Conservation (phyloP, 1,140 invertebrate genomes). For the Mamestra configurata region DNA sequence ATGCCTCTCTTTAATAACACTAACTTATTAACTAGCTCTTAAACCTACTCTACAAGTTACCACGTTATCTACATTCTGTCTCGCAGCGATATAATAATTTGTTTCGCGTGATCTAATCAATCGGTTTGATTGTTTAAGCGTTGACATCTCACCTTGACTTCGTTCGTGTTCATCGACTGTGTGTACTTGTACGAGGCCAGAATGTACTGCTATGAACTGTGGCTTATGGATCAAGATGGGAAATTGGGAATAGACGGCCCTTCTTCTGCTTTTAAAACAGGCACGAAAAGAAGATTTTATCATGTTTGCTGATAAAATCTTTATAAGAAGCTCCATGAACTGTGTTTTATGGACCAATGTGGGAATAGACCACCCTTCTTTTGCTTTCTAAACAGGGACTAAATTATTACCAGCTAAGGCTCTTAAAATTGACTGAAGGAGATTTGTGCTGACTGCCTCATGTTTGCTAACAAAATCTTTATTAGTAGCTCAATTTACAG, state of each 20-base stretch:
- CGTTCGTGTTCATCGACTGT: constrained; percentile 36
- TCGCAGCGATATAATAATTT: constrained; percentile 46
- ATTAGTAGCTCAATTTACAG: too few species aligned
- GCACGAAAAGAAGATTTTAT: too few species aligned
- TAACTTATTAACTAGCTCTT: not conserved
- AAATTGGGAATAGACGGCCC: not conserved
- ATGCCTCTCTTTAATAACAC: too few species aligned
- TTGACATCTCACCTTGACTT: constrained; percentile 71
- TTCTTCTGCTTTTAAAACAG: not conserved
- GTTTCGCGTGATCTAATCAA: constrained; percentile 51
- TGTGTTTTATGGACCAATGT: too few species aligned
- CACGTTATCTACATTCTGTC: constrained; percentile 34
- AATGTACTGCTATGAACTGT: not conserved
- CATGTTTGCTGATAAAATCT: too few species aligned
- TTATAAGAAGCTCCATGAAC: too few species aligned
- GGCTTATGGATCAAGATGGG: not conserved
- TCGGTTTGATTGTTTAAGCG: constrained; percentile 51
- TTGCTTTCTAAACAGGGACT: too few species aligned
- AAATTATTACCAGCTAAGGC: too few species aligned
- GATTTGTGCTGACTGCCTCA: not conserved
- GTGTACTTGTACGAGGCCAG: constrained; percentile 16
- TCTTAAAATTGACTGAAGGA: too few species aligned
- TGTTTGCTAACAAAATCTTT: not conserved
- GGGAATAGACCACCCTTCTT: too few species aligned
- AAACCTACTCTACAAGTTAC: not conserved